Percentiles rank a stretch among this genome's conserved stretches.
Conservation (phyloP, 2,888 invertebrate genomes). For the Lasioglossum vierecki region DNA sequence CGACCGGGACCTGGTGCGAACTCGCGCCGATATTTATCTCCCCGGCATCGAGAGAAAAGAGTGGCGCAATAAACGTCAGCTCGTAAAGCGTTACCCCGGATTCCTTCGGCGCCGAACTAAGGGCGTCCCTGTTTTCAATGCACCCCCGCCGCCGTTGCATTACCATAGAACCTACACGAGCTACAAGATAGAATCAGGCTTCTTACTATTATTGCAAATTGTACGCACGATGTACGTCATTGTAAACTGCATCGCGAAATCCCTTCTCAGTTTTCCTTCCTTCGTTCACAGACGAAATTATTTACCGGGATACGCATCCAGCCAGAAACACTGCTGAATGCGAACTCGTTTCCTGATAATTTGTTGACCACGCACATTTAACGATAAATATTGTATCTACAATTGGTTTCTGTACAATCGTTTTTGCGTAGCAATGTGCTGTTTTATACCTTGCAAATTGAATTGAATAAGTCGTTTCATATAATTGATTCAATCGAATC, state of each 20-base stretch:
- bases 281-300: background rate
- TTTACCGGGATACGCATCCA: background rate
- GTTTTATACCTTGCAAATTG: background rate
- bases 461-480: background rate
- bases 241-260: background rate
- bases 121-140: slow-evolving; percentile 37
- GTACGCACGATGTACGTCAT: background rate
- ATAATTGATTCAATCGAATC: background rate
- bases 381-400: too few relatives aligned
- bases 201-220: slow-evolving; percentile 9
- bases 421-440: background rate
- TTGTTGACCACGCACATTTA: too few relatives aligned
- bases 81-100: slow-evolving; percentile 48
- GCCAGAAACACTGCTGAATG: background rate
- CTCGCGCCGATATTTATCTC: slow-evolving; percentile 71
- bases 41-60: slow-evolving; percentile 63
- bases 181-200: slow-evolving; percentile 28
- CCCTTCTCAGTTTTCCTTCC: background rate
- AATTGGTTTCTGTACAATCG: too few relatives aligned
- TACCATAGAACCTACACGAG: slow-evolving; percentile 27
- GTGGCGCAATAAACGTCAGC: slow-evolving; percentile 75
- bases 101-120: slow-evolving; percentile 38
- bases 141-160: slow-evolving; percentile 19
- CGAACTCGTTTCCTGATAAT: background rate
- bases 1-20: slow-evolving; percentile 28